Conservation (phyloP, 1,140 invertebrate species). For the Glossosoma conforme region DNA sequence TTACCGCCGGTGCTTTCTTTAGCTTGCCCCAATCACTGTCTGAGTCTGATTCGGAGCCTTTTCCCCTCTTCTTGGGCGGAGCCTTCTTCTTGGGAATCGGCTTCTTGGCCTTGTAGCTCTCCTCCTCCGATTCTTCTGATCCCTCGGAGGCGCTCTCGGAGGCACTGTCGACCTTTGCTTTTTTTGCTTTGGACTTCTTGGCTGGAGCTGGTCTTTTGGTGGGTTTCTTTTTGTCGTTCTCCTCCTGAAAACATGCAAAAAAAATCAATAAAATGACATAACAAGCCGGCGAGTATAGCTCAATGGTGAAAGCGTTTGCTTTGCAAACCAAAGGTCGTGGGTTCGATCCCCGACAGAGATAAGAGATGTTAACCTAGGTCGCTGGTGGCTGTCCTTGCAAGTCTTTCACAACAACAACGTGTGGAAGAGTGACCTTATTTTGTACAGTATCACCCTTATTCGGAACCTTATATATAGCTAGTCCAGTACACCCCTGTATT, state of each 20-base stretch:
- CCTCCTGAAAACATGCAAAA: constrained; percentile 32
- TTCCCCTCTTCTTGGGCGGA: constrained; percentile 60
- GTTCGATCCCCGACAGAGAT: too few relatives aligned
- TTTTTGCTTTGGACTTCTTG: constrained; percentile 44
- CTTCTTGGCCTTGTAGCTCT: constrained; percentile 47
- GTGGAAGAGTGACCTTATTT: too few relatives aligned
- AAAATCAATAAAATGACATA: too few relatives aligned
- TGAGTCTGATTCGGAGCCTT: constrained; percentile 68
- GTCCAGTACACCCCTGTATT: too few relatives aligned
- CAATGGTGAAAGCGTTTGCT: too few relatives aligned
- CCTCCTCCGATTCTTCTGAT: constrained; percentile 38
- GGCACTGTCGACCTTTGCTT: constrained; percentile 38
- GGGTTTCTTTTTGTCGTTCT: constrained; percentile 56
- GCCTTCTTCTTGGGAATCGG: constrained; percentile 53
- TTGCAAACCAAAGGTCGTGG: too few relatives aligned
- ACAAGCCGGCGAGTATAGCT: too few relatives aligned
- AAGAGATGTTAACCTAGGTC: too few relatives aligned
- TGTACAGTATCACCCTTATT: too few relatives aligned
- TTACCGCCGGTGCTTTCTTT: constrained; percentile 43
- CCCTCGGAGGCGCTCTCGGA: constrained; percentile 36
- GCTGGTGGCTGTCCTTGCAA: too few relatives aligned
- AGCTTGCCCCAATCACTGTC: constrained; percentile 73
- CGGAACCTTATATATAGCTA: too few relatives aligned
- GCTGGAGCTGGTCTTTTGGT: constrained; percentile 51
- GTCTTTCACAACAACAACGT: too few relatives aligned